Evolutionary conservation across 2,113 vertebrate species (phyloP).

Genomic region (Stomatorhinus ivindoensis): DNA sequence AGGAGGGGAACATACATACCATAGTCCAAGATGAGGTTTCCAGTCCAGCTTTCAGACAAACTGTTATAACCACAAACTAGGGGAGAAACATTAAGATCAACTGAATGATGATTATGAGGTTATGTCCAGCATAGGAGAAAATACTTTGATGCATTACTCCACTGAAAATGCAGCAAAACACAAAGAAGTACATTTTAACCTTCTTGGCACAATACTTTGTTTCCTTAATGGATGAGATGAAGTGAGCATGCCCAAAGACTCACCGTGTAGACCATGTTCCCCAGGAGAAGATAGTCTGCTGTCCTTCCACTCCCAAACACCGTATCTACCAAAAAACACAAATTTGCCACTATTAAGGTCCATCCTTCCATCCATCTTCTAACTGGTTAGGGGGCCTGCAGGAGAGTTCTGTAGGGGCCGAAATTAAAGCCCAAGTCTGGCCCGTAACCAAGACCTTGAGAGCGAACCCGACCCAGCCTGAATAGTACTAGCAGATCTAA

Average conservation of each 20-base stretch:
- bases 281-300: conserved; percentile 70
- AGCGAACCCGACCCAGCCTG: too few relatives aligned
- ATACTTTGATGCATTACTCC: neutral
- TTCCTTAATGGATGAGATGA: neutral
- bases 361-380: too few relatives aligned
- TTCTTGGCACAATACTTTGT: neutral
- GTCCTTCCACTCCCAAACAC: conserved; percentile 72
- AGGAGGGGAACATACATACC: conserved; percentile 51
- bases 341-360: neutral
- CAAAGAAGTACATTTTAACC: neutral
- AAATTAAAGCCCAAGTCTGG: neutral
- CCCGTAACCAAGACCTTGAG: too few relatives aligned
- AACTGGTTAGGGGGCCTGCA: neutral
- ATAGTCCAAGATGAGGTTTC: conserved; percentile 76
- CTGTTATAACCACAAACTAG: conserved; percentile 78
- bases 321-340: conserved; percentile 45
- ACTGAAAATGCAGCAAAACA: neutral
- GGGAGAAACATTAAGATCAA: conserved; percentile 23
- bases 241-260: conserved; percentile 38
- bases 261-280: conserved; percentile 77
- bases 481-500: neutral
- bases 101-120: neutral
- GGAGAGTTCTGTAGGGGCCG: neutral
- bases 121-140: neutral
- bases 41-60: conserved; percentile 76